Conservation (phyloP, 2,113 vertebrate genomes). For the Gulo gulo region DNA sequence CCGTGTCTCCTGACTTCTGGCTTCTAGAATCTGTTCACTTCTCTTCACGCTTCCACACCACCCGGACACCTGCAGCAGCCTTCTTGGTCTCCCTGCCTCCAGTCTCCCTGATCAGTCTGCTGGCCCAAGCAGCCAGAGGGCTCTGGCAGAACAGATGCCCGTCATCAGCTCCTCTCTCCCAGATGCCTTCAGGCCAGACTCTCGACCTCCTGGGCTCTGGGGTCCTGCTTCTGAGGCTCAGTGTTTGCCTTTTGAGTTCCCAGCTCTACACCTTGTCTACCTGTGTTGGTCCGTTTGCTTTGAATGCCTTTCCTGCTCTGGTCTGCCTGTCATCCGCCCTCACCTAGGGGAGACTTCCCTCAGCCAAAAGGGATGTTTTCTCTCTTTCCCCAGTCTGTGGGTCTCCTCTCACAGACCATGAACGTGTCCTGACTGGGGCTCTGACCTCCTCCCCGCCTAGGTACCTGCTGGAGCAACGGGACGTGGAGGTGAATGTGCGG, state of each 20-base stretch:
- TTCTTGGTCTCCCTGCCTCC: neutral
- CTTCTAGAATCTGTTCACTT: too few species aligned
- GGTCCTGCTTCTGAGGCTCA: neutral
- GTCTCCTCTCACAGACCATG: neutral
- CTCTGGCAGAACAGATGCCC: too few species aligned
- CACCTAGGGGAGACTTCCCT: neutral
- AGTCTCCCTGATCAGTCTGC: neutral
- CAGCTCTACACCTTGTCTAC: neutral
- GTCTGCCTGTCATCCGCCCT: neutral
- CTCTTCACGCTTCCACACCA: too few species aligned
- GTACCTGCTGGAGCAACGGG: constrained; percentile 96
- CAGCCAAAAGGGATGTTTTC: neutral
- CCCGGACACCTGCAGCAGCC: neutral
- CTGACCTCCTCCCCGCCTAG: constrained; percentile 78
- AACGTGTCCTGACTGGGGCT: neutral
- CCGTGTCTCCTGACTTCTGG: neutral
- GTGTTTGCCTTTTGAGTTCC: neutral
- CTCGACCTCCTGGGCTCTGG: neutral
- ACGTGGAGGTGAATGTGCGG: constrained; percentile 96
- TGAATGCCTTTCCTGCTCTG: neutral
- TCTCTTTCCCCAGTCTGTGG: accelerated
- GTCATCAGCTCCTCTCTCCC: neutral
- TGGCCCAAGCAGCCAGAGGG: neutral
- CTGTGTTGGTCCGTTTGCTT: neutral
- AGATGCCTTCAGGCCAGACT: neutral